Base-by-base conservation (phyloP, 2,888 invertebrate genomes). In the Iselma pallidipennis region DNA sequence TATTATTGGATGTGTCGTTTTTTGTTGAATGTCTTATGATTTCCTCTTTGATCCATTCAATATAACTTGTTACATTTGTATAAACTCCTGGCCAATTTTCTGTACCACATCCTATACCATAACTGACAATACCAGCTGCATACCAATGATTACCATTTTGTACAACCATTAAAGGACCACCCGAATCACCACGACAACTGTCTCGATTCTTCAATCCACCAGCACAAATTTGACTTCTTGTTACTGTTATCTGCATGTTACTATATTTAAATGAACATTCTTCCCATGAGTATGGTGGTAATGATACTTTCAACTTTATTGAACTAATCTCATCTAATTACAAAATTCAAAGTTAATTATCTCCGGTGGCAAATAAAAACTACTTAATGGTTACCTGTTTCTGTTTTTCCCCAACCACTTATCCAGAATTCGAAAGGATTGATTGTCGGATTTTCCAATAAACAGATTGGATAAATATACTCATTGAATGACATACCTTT, bases 151-250 rank as follows among this genome's bases (percentile, higher is more conserved):
- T 71, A 42, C 67, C 72, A 51, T 69, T 65, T 77, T 83, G 48
- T 29, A 65, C 55, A 19, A 67, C 59, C 91, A 92, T 92, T 2
- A 93, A 80, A 0, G 93, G 92, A 2, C 92, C 92, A 0, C 93
- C 93, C 1, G 91, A 91, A 72, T 92, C 92, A 0, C 92, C 92
- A n/a, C 83, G 83, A 74, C 93, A 93, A 0, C 91, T 88, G 73
- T 92, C 92, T 72, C 88, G 84, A 1, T 86, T 85, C 57, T 82
- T 84, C 33, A 83, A 82, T 0, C 92, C 92, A 1, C 93, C 93
- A 4, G 92, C 92, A 72, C 92, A 92, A 0, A 92, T 74, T 71
- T 90, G 90, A 12, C 82, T 84, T 0, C 85, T 81, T 0, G 82
- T 82, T 28, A 89, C 75, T 1, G 76, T 74, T 0, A 88, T 84